Conservation (phyloP, 1,140 invertebrate genomes). For the Drosophila subpulchrella region DNA sequence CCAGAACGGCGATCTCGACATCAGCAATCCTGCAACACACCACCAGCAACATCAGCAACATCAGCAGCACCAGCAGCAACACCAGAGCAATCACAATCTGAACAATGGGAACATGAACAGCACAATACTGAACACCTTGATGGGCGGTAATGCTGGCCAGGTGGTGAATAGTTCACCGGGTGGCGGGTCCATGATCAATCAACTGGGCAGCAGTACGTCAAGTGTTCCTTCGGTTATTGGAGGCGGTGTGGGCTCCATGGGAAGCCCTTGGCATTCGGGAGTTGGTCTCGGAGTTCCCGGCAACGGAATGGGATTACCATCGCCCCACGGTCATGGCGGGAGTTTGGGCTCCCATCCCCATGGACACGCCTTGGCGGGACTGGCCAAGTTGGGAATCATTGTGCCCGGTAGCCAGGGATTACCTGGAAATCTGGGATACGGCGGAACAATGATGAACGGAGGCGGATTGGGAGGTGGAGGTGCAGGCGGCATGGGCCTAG, state of each 20-base stretch:
- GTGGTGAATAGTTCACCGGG: constrained; percentile 17
- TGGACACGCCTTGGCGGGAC: constrained; percentile 69
- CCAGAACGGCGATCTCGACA: constrained; percentile 52
- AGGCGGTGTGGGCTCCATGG: constrained; percentile 18
- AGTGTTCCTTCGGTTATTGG: constrained; percentile 33
- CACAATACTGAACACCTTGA: constrained; percentile 58
- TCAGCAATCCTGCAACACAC: constrained; percentile 41
- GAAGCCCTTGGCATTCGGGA: constrained; percentile 32
- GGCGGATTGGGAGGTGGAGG: constrained; percentile 29
- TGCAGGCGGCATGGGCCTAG: constrained; percentile 29
- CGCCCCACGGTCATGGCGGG: constrained; percentile 15
- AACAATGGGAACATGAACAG: constrained; percentile 51
- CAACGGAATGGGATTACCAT: constrained; percentile 26
- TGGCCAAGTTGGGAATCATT: constrained; percentile 74
- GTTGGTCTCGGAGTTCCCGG: constrained; percentile 26
- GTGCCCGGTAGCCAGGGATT: constrained; percentile 58
- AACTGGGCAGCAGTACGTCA: constrained; percentile 64
- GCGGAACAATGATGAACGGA: constrained; percentile 40
- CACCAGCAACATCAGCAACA: constrained; percentile 48
- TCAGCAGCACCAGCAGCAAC: constrained; percentile 30
- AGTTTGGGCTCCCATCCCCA: constrained; percentile 53
- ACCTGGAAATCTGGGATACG: constrained; percentile 55
- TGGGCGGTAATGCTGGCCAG: constrained; percentile 28
- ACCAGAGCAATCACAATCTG: constrained; percentile 39
- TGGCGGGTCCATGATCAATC: constrained; percentile 57